A percentile compares a stretch with the other conserved stretches of the same genome.
These are phyloP conservation scores for Quadriops clusia DNA, from an alignment of 2,888 invertebrate species.

Conservation along the genomic window DNA sequence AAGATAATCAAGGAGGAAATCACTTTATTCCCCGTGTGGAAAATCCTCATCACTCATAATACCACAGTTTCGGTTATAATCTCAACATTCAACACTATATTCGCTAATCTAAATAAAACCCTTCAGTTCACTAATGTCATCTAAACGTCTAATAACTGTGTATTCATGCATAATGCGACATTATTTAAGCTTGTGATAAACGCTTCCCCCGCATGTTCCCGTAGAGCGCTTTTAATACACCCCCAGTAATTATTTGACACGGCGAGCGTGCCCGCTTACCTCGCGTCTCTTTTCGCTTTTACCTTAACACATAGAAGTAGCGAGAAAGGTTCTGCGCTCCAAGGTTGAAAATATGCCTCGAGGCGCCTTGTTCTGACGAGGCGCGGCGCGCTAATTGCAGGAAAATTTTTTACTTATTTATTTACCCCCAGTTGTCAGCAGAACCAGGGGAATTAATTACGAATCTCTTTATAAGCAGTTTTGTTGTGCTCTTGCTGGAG, in stretches of 20 bases:
- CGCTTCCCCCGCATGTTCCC: slow-evolving; percentile 23
- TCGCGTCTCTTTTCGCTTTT: slow-evolving; percentile 8
- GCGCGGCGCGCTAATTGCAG: slow-evolving; percentile 18
- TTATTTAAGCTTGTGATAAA: slow-evolving; percentile 30
- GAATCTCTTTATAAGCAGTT: slow-evolving; percentile 14
- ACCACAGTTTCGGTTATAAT: no score
- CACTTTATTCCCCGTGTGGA: no score
- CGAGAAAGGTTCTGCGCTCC: slow-evolving; percentile 1
- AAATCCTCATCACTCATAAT: no score
- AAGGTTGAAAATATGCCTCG: slow-evolving; percentile 8
- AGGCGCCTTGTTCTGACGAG: slow-evolving; percentile 12
- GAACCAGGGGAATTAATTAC: slow-evolving; percentile 16
- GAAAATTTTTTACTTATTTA: slow-evolving; percentile 16
- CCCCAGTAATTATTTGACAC: slow-evolving; percentile 14
- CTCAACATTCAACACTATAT: no score
- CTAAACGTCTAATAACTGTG: slow-evolving; percentile 20
- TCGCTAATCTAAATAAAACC: slow-evolving; percentile 8
- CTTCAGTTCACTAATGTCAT: slow-evolving; percentile 4
- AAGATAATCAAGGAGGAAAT: no score
- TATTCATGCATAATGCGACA: slow-evolving; percentile 29
- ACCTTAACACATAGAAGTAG: slow-evolving; percentile 7
- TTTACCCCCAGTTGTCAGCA: slow-evolving; percentile 15
- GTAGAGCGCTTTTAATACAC: slow-evolving; percentile 24
- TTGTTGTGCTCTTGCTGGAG: slow-evolving; percentile 6
- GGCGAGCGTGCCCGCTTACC: slow-evolving; percentile 9